phyloP scores from a whole-genome alignment of 1,140 invertebrate genomes.

The Teleopsis dalmanni region DNA sequence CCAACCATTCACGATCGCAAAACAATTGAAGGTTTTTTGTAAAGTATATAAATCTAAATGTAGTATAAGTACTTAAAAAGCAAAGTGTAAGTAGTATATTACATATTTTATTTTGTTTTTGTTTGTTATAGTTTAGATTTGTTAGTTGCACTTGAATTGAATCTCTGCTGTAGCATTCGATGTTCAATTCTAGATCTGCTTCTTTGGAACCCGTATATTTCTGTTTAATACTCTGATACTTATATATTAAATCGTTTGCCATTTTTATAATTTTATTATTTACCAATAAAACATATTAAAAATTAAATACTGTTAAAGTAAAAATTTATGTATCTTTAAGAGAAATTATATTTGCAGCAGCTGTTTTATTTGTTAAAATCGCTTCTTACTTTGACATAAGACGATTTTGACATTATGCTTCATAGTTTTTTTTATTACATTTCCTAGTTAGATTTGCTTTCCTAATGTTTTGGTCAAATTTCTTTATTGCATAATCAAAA shows the following conservation, averaged over 20 bases:
- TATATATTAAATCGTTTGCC: neutral
- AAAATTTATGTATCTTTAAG: neutral
- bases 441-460: no score
- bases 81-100: neutral
- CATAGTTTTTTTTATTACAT: neutral
- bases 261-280: neutral
- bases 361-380: neutral
- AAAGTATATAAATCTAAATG: neutral
- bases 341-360: neutral
- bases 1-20: neutral
- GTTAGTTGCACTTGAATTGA: constrained; percentile 4
- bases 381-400: neutral
- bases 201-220: constrained; percentile 1
- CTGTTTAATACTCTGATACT: neutral
- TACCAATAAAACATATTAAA: neutral
- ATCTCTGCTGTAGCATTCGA: constrained; percentile 9
- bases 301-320: neutral
- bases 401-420: neutral
- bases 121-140: constrained; percentile 3
- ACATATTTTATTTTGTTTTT: neutral
- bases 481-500: no score
- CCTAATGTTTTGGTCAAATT: no score
- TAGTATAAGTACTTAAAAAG: neutral
- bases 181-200: constrained; percentile 6
- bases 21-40: neutral